Evolutionary conservation across 2,888 invertebrate genomes (phyloP), one percentile per base, ranked within the genome.

Genomic region (Microplitis deprimator): DNA sequence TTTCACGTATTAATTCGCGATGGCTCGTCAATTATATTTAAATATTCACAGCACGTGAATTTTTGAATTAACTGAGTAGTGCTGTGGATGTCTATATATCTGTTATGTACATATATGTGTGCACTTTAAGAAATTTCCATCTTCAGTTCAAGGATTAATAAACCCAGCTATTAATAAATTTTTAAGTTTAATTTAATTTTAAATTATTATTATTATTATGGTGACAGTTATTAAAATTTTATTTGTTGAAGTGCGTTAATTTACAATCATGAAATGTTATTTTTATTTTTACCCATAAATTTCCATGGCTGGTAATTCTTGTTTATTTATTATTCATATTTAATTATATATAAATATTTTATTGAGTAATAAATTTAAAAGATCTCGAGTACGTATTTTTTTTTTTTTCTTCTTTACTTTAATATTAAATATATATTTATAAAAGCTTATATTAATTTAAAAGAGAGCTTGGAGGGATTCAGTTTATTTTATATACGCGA

Each of bases 1-100:
- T 50, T 68, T 62, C 67, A 62, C 67, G 68, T 68, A 60, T 41
- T 39, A 77, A 41, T 75, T 29, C 68, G 41, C 50, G 16, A 65
- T 64, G 50, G 41, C 20, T 41, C 68, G 39, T 68, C 61, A 73
- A 72, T 77, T 61, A 77, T 73, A 77, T 77, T 77, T 73, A 67
- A 76, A 72, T 76, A 68, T 29, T 62, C 29, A 8, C 65, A 65
- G 20, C 65, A 38, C 60, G 59, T 50, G 38, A 65, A 71, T 71
- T 71, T 71, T 71, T 50, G 38, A 65, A 60, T 71, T 71, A 38
- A n/a, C 41, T 40, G 69, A 40, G 50, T 16, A 20, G 16, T 7
- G 17, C n/a, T 50, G 7, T 50, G 7, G 61, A 61, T 16, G 8
- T 61, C 60, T 40, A 61, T 39, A 59, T 16, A 60, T 60, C 6